Evolutionary conservation across 2,888 invertebrate genomes (phyloP).

Genomic region (Cheilosia grossa): DNA sequence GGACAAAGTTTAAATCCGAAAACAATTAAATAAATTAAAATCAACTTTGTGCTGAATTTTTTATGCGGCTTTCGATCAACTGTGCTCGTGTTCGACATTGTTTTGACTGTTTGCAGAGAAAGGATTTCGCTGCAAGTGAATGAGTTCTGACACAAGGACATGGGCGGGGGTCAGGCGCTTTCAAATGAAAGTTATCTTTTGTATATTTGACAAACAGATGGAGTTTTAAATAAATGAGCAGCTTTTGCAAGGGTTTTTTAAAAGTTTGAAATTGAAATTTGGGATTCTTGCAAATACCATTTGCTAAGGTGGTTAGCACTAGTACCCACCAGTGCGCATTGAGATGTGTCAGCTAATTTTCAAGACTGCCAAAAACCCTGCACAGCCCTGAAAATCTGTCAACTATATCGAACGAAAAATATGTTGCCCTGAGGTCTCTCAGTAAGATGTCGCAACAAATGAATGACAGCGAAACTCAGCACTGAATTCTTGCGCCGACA

Average conservation of each 20-base stretch:
- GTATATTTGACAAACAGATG: slow-evolving; percentile 27
- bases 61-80: slow-evolving; percentile 36
- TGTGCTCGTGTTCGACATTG: slow-evolving; percentile 59
- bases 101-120: slow-evolving; percentile 45
- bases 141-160: slow-evolving; percentile 31
- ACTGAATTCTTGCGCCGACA: no score
- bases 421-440: no score
- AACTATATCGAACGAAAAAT: no score
- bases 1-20: slow-evolving; percentile 55
- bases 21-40: slow-evolving; percentile 74
- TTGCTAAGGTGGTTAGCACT: no score
- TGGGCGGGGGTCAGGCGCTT: background rate
- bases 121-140: background rate
- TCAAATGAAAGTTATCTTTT: slow-evolving; percentile 3
- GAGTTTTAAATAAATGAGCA: background rate
- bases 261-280: background rate
- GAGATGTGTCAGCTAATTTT: no score
- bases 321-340: no score
- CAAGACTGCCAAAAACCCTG: no score
- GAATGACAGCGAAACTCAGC: no score
- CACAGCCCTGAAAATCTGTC: no score
- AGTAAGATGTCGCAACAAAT: no score
- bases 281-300: background rate
- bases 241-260: slow-evolving; percentile 7
- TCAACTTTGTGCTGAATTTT: slow-evolving; percentile 71